Percentiles rank a stretch among this genome's conserved stretches.
These are phyloP conservation scores for Aegithalos caudatus DNA, from an alignment of 2,113 vertebrate species.

Conservation along the genomic window DNA sequence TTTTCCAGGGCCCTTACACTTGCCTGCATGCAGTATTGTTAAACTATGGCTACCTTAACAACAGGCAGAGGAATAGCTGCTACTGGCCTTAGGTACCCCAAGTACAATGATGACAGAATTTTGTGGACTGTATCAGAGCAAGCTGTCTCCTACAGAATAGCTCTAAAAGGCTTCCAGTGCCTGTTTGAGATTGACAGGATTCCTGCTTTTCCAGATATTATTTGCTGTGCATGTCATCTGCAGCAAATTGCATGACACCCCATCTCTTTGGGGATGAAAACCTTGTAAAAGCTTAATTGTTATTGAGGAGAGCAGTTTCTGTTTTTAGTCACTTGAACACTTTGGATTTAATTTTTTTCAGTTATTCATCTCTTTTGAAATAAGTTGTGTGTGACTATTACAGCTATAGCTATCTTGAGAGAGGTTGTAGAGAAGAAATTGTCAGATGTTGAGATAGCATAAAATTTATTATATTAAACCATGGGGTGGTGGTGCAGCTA, in stretches of 20 bases:
- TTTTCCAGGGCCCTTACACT: background rate
- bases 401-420: background rate
- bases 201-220: background rate
- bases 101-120: background rate
- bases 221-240: background rate
- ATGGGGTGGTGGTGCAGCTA: background rate
- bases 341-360: background rate
- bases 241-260: background rate
- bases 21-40: background rate
- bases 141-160: background rate
- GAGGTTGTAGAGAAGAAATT: background rate
- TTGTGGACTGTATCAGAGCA: background rate
- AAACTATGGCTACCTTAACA: background rate
- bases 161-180: background rate
- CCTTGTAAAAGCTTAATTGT: background rate
- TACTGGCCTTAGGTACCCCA: background rate
- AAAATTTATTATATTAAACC: background rate
- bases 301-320: background rate
- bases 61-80: background rate
- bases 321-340: background rate
- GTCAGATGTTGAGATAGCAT: background rate
- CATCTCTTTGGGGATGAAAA: background rate
- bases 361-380: background rate
- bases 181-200: background rate
- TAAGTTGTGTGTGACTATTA: background rate